Base-by-base conservation (phyloP, 2,797 vertebrate species). In the Pangasius krempfi region DNA sequence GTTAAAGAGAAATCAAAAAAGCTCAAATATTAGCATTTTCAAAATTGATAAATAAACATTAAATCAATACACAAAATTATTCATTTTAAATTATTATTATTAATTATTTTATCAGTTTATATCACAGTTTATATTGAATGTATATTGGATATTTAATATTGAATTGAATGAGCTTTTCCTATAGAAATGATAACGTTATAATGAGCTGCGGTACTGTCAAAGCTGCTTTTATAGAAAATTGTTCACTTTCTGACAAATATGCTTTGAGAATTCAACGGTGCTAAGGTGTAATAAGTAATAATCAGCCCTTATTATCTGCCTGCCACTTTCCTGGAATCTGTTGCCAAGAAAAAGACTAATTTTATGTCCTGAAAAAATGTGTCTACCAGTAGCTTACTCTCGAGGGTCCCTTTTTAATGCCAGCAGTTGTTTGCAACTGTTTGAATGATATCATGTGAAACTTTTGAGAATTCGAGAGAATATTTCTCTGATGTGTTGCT, bases 391-490 rank as follows among this genome's bases (percentile, higher is more conserved):
- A 56, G 62, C 81, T 87, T 47, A 37, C 86, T 85, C 86, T 52
- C 73, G 6, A 80, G 44, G 68, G 52, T 72, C 80, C 52, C 30
- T 25, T 81, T 60, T 81, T 60, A 3, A 83, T 64, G 58, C 76
- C 83, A 47, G 60, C 75, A 82, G 87, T 87, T 84, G 87, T 73
- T 83, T 72, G 85, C 85, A 88, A 87, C 73, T 58, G 88, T 88
- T 86, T 92, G 56, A 95, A 83, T 47, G 40, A 81, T 81, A 58
- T 40, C 4, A 6, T 93, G 91, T 94, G 93, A 95, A 94, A 95
- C 94, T 93, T 85, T 80, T 47, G 95, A 93, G 95, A 94, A 94
- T 93, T 90, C 92, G 89, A 93, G 94, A 95, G 93, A 95, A 94
- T 93, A 54, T 68, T 52, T 70, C 44, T 52, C 83, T 37, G n/a